Conservation (phyloP, 2,113 vertebrate genomes). For the Telmatochromis brachygnathus region DNA sequence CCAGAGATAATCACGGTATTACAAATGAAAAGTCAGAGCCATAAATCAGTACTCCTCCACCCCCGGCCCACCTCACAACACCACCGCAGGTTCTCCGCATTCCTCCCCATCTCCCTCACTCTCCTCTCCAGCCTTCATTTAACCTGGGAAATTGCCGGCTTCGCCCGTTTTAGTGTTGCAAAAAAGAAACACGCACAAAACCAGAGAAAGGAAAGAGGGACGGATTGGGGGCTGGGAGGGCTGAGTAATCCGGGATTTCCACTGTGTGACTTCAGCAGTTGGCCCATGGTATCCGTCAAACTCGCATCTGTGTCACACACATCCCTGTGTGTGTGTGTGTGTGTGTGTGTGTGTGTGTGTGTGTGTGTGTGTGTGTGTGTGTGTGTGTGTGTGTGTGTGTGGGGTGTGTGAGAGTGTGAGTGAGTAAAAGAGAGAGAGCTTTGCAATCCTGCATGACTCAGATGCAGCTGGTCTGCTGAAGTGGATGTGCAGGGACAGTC, state of each 20-base stretch:
- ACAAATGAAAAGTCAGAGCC: constrained; percentile 67
- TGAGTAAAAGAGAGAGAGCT: not conserved
- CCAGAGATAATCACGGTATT: constrained; percentile 62
- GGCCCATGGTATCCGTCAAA: constrained; percentile 47
- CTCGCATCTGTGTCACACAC: constrained; percentile 53
- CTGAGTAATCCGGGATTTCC: constrained; percentile 66
- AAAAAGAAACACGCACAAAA: not conserved
- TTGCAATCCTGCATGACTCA: constrained; percentile 55
- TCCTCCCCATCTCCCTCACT: not conserved
- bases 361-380: not conserved
- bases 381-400: not conserved
- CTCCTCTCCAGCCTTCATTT: not conserved
- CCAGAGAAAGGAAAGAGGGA: not conserved
- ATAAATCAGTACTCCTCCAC: constrained; percentile 51
- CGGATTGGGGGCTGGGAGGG: not conserved
- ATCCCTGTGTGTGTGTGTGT: not conserved
- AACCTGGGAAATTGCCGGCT: not conserved
- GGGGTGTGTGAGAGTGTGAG: not conserved
- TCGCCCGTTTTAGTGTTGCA: not conserved
- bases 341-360: not conserved
- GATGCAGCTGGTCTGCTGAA: constrained; percentile 47
- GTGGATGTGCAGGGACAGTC: not conserved
- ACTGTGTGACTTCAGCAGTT: constrained; percentile 49
- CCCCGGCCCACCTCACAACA: not conserved
- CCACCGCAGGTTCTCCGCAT: not conserved